Percentiles rank a stretch among this genome's conserved stretches.
Conservation (phyloP, 2,888 invertebrate genomes). For the Leptopilina myrica region DNA sequence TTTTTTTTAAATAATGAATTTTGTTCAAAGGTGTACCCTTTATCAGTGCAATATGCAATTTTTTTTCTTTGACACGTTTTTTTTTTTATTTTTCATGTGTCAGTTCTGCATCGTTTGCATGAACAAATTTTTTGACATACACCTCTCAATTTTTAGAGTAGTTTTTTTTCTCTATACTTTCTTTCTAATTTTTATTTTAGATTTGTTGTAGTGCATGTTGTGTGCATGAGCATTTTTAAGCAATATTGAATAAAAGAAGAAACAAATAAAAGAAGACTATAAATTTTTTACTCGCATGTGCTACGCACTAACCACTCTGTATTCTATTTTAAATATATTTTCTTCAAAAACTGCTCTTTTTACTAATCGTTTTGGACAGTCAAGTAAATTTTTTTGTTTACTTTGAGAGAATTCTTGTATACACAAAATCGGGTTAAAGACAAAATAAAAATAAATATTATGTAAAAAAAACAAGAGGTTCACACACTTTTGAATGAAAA, state of each 20-base stretch:
- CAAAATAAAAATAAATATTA: constrained; percentile 46
- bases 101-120: constrained; percentile 40
- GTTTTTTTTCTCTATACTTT: constrained; percentile 16
- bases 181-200: constrained; percentile 57
- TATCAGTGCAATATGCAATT: constrained; percentile 24
- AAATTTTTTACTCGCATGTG: constrained; percentile 70
- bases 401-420: constrained; percentile 7
- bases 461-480: constrained; percentile 48
- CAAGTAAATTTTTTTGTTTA: constrained; percentile 25
- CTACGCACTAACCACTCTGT: constrained; percentile 71
- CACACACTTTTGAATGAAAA: constrained; percentile 49
- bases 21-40: constrained; percentile 25
- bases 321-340: constrained; percentile 57
- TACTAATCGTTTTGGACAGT: constrained; percentile 45
- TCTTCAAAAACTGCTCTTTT: constrained; percentile 52
- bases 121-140: constrained; percentile 33
- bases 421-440: constrained; percentile 41
- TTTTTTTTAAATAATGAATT: background rate
- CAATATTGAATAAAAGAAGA: constrained; percentile 62
- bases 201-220: constrained; percentile 73
- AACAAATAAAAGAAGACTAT: too few species aligned
- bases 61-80: constrained; percentile 21
- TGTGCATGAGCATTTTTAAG: constrained; percentile 70
- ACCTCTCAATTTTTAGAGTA: constrained; percentile 43
- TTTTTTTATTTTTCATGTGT: constrained; percentile 15